Evolutionary conservation across 1,140 invertebrate species (phyloP), one percentile per base, ranked within the genome.

Genomic region (Hycleus phaleratus): DNA sequence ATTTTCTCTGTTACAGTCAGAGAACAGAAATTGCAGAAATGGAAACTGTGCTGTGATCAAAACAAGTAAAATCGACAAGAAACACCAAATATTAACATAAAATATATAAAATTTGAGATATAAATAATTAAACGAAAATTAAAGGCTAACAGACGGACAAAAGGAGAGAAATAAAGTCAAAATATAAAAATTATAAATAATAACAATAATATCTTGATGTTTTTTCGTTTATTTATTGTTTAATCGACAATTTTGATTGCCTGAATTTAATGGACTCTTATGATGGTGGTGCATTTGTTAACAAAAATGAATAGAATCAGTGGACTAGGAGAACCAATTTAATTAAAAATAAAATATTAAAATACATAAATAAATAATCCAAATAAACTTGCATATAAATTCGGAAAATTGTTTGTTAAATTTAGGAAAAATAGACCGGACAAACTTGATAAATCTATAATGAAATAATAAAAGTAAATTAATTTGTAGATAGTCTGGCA

Each of bases 31-130:
- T 87, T 61, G 87, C 88, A 69, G 88, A 91, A 80, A 91, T 90
- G 82, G 88, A 91, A 79, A 91, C 88, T 71, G 88, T 91, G 79
- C 87, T 91, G 82, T 91, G 87, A 91, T 81, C 62, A 58, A 68
- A 60, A 50, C 54, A 60, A 49, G 32, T 32, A 60, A 61, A 42
- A 58, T 49, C 46, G 48, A 59, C 46, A 67, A 11, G 43, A 61
- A 52, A 66, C 66, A 69, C 66, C 68, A 67, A 67, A 56, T 49
- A 53, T 47, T 49, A 47, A 43, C 26, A 50, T 10, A 47, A 44
- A 40, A 26, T 49, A 40, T 26, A 38, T 32, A 51, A 32, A 32
- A 32, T 32, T 7, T 5, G 32, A 32, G 7, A 32, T 7, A 32
- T 18, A 32, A 32, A 32, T 32, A 32, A 32, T 32, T 32, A 5